A percentile compares a stretch with the other conserved stretches of the same genome.
Conservation (phyloP, 2,888 invertebrate species). For the Rhabditoides inermis region DNA sequence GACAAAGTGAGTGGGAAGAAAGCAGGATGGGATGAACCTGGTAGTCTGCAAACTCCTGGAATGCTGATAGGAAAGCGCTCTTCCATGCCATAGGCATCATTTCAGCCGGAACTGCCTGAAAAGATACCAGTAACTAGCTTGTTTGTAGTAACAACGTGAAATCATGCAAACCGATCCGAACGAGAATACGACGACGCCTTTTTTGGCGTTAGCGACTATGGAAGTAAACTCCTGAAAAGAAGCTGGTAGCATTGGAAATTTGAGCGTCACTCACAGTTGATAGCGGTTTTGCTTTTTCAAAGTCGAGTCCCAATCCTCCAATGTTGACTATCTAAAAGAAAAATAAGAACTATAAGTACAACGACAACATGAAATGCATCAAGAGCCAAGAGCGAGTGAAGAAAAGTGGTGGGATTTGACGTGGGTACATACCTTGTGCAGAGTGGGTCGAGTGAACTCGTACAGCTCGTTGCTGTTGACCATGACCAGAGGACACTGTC, state of each 20-base stretch:
- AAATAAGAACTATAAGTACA: too few species aligned
- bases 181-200: slow-evolving; percentile 33
- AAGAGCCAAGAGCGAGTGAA: too few species aligned
- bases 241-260: too few species aligned
- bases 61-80: slow-evolving; percentile 9
- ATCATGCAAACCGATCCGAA: slow-evolving; percentile 38
- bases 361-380: too few species aligned
- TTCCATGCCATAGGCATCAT: slow-evolving; percentile 26
- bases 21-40: too few species aligned
- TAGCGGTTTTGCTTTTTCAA: slow-evolving; percentile 25
- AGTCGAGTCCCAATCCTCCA: slow-evolving; percentile 41
- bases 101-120: slow-evolving; percentile 19
- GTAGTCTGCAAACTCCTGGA: too few species aligned
- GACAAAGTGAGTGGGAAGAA: too few species aligned
- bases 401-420: too few species aligned
- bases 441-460: slow-evolving; percentile 33
- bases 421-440: slow-evolving; percentile 38
- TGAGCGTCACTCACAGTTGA: slow-evolving; percentile 11
- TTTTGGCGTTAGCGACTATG: slow-evolving; percentile 18
- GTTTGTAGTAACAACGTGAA: too few species aligned
- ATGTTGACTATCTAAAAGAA: too few species aligned
- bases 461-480: slow-evolving; percentile 37
- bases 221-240: slow-evolving; percentile 24
- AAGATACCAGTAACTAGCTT: too few species aligned
- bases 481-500: too few species aligned